Evolutionary conservation across 2,113 vertebrate species (phyloP).

Genomic region (Rhinoderma darwinii): DNA sequence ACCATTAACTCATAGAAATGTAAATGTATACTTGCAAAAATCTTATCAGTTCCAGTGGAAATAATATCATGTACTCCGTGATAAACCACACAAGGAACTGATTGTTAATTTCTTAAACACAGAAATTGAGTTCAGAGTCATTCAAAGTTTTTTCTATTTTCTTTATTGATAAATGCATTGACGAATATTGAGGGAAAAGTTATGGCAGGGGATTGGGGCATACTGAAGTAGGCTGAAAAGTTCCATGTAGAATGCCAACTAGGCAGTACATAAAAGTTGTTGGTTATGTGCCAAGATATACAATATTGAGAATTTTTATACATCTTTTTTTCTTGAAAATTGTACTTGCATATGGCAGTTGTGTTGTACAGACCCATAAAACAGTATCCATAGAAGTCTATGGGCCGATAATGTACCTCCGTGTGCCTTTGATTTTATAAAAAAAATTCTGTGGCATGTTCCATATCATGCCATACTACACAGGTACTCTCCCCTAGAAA

Average conservation of each 20-base stretch:
- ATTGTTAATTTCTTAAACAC: background rate
- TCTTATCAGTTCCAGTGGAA: background rate
- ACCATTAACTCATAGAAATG: slow-evolving; percentile 21
- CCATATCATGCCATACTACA: too few species aligned
- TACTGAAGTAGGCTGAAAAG: background rate
- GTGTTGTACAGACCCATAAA: too few species aligned
- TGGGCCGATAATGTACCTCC: too few species aligned
- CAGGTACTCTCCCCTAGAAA: too few species aligned
- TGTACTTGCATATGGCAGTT: too few species aligned
- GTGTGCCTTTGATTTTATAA: too few species aligned
- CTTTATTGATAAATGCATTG: background rate
- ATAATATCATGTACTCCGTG: slow-evolving; percentile 1
- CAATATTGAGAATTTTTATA: background rate
- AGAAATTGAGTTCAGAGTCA: background rate
- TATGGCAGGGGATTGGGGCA: background rate
- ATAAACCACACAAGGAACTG: background rate
- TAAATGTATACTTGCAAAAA: background rate
- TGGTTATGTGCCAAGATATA: background rate
- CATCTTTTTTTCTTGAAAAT: too few species aligned
- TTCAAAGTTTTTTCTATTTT: background rate
- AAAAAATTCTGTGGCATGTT: too few species aligned
- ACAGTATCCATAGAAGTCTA: too few species aligned
- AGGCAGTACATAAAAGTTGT: background rate
- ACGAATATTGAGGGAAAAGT: background rate
- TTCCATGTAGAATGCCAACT: background rate